Conservation (phyloP, 1,140 invertebrate genomes). For the Berghia stephanieae region DNA sequence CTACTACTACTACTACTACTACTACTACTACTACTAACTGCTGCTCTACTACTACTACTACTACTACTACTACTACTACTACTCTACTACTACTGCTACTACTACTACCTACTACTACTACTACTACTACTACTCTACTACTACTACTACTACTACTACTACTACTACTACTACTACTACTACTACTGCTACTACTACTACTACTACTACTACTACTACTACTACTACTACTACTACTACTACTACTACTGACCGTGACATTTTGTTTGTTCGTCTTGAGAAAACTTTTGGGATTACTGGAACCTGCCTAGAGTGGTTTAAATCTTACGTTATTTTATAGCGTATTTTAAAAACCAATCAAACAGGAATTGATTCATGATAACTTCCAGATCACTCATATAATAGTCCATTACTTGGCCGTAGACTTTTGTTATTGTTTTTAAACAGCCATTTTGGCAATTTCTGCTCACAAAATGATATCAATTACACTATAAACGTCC, state of each 20-base stretch:
- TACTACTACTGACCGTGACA: background rate
- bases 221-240: conserved; percentile 1
- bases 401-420: no score
- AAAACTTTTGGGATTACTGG: background rate
- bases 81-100: conserved; percentile 3
- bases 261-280: background rate
- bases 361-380: no score
- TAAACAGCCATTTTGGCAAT: no score
- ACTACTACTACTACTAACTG: background rate
- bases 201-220: conserved; percentile 20
- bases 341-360: no score
- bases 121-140: conserved; percentile 28
- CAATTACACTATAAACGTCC: no score
- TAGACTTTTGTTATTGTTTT: no score
- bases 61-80: conserved; percentile 15
- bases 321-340: no score
- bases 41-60: background rate
- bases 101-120: conserved; percentile 12
- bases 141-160: conserved; percentile 26
- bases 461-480: no score
- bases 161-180: conserved; percentile 21
- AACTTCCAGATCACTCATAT: no score
- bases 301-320: no score
- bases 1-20: background rate
- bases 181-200: conserved; percentile 21